phyloP scores from a whole-genome alignment of 2,888 invertebrate genomes.

The Lobophora halterata region DNA sequence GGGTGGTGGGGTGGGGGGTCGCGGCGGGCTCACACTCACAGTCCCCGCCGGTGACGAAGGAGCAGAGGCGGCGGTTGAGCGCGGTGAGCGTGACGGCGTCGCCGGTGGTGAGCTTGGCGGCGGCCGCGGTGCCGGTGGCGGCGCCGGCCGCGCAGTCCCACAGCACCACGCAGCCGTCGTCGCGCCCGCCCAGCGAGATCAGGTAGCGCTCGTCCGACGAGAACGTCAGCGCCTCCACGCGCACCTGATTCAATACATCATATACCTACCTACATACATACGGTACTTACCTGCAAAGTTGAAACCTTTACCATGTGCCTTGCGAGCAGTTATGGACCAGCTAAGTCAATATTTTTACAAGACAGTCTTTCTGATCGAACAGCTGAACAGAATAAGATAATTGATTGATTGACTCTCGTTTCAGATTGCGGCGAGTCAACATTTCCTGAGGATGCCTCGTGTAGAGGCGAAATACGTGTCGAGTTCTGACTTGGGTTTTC shows the following conservation, averaged over 20 bases:
- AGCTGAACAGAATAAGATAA: too few species aligned
- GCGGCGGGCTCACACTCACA: conserved; percentile 83
- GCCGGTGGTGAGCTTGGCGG: conserved; percentile 85
- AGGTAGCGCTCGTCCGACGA: conserved; percentile 90
- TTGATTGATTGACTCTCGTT: too few species aligned
- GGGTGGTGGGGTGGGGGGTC: conserved; percentile 86
- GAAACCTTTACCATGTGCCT: too few species aligned
- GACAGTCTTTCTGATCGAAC: too few species aligned
- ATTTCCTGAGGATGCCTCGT: too few species aligned
- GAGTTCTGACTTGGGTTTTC: too few species aligned
- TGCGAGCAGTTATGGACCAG: too few species aligned
- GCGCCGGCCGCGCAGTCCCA: conserved; percentile 86
- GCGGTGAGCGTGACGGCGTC: conserved; percentile 82
- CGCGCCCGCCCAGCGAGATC: conserved; percentile 92
- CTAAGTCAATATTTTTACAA: too few species aligned
- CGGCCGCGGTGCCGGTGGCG: conserved; percentile 83
- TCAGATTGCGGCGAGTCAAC: too few species aligned
- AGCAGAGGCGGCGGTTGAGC: conserved; percentile 78
- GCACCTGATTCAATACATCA: too few species aligned
- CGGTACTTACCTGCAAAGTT: background rate
- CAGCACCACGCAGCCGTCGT: conserved; percentile 93
- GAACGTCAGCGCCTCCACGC: conserved; percentile 92
- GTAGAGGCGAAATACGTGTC: too few species aligned
- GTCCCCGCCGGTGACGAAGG: conserved; percentile 89
- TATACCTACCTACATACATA: background rate